These are phyloP conservation scores for Rhysida immarginata DNA, from an alignment of 1,140 invertebrate genomes.

Conservation along the genomic window DNA sequence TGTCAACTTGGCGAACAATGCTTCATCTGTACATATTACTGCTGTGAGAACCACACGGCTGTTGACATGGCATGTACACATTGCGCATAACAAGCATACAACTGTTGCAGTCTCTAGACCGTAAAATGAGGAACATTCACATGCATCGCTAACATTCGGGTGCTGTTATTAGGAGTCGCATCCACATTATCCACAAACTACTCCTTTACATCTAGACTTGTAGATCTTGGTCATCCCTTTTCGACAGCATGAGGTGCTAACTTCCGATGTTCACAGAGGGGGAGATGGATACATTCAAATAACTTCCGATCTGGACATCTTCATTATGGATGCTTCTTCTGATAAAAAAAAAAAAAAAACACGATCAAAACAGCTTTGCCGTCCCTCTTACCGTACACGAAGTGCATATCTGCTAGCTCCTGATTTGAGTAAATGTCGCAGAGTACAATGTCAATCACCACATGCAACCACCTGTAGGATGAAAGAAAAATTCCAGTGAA, in stretches of 20 bases:
- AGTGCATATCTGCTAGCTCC: neutral
- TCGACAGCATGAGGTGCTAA: neutral
- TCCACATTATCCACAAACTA: neutral
- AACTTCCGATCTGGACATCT: neutral
- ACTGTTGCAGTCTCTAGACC: neutral
- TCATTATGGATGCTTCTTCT: neutral
- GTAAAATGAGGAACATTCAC: neutral
- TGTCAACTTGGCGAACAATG: neutral
- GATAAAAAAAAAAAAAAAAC: neutral
- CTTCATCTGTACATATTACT: neutral
- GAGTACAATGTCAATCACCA: too few relatives aligned
- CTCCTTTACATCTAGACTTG: neutral
- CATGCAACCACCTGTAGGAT: too few relatives aligned
- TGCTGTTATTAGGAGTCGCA: neutral
- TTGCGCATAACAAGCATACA: neutral
- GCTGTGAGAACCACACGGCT: neutral
- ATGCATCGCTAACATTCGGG: neutral
- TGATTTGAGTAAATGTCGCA: neutral
- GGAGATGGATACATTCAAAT: neutral
- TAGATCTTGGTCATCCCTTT: neutral
- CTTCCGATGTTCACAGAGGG: neutral
- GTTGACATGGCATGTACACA: neutral
- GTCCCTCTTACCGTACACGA: neutral
- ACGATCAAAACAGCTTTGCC: neutral
- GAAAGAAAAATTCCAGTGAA: too few relatives aligned